These are phyloP conservation scores for Chondrosia reniformis DNA, from an alignment of 37 sponge, comb jelly and placozoan genomes.

Conservation along the genomic window DNA sequence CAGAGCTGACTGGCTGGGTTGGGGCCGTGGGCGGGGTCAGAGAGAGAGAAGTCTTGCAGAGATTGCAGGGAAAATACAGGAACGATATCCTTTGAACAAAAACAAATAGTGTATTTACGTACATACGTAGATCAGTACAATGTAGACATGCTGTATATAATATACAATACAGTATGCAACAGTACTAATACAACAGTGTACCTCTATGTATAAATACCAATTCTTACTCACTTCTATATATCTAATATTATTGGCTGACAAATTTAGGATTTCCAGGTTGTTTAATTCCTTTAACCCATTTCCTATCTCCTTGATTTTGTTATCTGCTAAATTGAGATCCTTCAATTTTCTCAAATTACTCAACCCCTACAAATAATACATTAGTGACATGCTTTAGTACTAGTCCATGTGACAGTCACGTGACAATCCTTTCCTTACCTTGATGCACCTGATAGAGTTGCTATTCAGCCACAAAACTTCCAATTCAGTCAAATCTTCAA, in stretches of 20 bases:
- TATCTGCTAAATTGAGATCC: slow-evolving; percentile 78
- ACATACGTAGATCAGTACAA: not conserved
- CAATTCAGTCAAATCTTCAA: slow-evolving; percentile 51
- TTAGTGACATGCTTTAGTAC: no score
- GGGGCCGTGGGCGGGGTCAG: slow-evolving; percentile 68
- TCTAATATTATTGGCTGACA: slow-evolving; percentile 71
- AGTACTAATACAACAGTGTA: not conserved
- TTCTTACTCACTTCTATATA: slow-evolving; percentile 47
- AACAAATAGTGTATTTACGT: not conserved
- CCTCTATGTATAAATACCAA: not conserved
- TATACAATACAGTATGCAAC: not conserved
- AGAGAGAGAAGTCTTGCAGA: slow-evolving; percentile 59
- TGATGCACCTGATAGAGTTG: slow-evolving; percentile 64
- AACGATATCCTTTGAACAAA: slow-evolving; percentile 58
- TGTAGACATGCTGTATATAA: not conserved
- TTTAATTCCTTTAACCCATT: not conserved
- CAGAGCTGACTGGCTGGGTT: slow-evolving; percentile 74
- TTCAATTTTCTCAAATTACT: slow-evolving; percentile 22
- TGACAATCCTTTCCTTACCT: slow-evolving; percentile 32
- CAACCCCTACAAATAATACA: slow-evolving; percentile 44
- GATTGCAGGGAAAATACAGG: slow-evolving; percentile 27
- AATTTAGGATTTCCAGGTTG: slow-evolving; percentile 47
- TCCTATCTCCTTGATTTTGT: slow-evolving; percentile 47
- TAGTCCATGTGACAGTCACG: no score
- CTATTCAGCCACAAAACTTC: slow-evolving; percentile 77